Evolutionary conservation across 2,888 invertebrate species (phyloP).

Genomic region (Eupithecia centaureata): DNA sequence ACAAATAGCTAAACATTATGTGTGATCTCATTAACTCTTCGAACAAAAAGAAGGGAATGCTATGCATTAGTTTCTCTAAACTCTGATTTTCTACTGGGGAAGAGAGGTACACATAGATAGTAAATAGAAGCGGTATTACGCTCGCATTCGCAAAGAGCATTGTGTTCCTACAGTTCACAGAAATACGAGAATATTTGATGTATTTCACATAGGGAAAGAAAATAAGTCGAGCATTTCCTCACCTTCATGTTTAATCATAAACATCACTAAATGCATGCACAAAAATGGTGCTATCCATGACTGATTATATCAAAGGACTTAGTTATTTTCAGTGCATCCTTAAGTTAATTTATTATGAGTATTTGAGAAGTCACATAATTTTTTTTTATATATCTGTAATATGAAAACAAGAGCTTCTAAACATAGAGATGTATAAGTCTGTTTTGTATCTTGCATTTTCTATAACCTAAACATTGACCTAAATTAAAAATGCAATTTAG

Average conservation of each 20-base stretch:
- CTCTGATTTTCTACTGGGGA: no score
- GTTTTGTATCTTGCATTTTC: neutral
- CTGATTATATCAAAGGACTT: neutral
- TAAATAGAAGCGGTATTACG: no score
- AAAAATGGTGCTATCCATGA: conserved; percentile 2
- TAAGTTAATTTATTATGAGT: neutral
- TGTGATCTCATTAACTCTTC: neutral
- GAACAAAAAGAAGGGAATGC: no score
- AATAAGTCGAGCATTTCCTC: no score
- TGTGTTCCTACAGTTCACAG: no score
- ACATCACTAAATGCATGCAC: neutral
- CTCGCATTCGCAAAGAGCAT: no score
- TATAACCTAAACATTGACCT: conserved; percentile 5
- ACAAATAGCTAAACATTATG: neutral
- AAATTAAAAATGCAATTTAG: conserved; percentile 61
- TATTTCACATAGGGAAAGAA: no score
- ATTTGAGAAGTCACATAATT: neutral
- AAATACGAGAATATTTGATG: no score
- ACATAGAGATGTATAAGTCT: neutral
- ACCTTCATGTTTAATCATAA: no score
- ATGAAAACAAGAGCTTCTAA: neutral
- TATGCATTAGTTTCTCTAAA: no score
- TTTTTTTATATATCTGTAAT: neutral
- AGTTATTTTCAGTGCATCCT: conserved; percentile 4
- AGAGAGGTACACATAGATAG: no score